Base-by-base conservation (phyloP, 2,888 invertebrate genomes). In the Erynnis tages region DNA sequence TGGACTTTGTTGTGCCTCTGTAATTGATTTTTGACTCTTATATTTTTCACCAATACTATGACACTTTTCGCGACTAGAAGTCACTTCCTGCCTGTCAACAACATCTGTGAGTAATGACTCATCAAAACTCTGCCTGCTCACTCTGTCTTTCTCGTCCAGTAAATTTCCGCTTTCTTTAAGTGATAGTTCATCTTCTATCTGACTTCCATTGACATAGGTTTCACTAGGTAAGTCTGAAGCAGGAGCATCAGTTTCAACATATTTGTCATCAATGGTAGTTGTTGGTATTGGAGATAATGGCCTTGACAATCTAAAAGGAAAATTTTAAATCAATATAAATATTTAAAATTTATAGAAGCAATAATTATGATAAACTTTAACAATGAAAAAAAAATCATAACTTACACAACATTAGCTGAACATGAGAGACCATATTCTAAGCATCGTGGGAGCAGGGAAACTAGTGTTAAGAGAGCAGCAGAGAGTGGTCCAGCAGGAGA, bases 401-500 rank as follows among this genome's bases (percentile, higher is more conserved):
- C 85, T 79, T 82, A 94, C 94, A 91, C 92, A 66, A 95, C 94
- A 83, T 94, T 96, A 25, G 97, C 96, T 43, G 97, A 94, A 72
- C 95, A 93, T 57, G 92, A 87, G 32, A 98, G 91, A 1, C 98
- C 98, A 69, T 91, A 92, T 73, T 97, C 97, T 61, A 98, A 91
- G 89, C 97, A 94, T 37, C 94, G 94, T 45, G 99, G 99, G 82
- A 97, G 93, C 25, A 99, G 81, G 1, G 98, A 98, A 0, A 98
- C 90, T 43, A 99, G 90, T 4, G 98, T 95, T 47, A 99, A 87
- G 63, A 99, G 93, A 3, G 95, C 93, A 4, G 95, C 93, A 64
- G 98, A 98, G 60, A 99, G 90, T 4, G 94, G 93, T 55, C 97
- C 95, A 1, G 98, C 98, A 1, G 98, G 98, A 13, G 97, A 95